These are phyloP conservation scores for Sycophila sp. DNA, from an alignment of 1,140 invertebrate genomes.

Conservation along the genomic window DNA sequence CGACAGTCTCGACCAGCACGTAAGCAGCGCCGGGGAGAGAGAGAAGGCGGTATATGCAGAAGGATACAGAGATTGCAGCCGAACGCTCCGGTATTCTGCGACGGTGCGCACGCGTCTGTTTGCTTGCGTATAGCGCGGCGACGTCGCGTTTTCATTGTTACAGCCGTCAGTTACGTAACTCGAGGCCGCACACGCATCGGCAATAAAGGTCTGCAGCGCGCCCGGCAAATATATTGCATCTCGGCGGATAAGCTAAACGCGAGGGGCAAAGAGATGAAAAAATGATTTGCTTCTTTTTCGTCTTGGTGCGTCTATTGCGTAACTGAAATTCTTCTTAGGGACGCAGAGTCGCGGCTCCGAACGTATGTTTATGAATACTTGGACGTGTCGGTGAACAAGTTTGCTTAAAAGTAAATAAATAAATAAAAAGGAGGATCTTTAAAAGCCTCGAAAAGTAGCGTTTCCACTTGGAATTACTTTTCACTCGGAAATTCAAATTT, in stretches of 20 bases:
- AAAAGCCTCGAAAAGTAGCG: no score
- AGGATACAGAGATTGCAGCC: neutral
- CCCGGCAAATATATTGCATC: conserved; percentile 35
- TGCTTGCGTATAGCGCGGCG: neutral
- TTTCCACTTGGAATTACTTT: no score
- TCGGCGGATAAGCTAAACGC: conserved; percentile 36
- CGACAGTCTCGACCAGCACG: no score
- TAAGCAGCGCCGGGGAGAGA: neutral
- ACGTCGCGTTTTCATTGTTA: conserved; percentile 29
- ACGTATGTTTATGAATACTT: no score
- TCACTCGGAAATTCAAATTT: no score
- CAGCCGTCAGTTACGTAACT: conserved; percentile 5
- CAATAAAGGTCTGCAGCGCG: neutral
- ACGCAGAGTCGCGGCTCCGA: no score
- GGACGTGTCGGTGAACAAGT: no score
- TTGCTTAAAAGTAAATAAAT: no score
- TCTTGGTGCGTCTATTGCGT: no score
- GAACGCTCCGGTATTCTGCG: conserved; percentile 2
- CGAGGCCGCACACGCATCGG: neutral
- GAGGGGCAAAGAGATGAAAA: neutral
- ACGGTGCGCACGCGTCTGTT: neutral
- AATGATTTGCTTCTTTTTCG: no score
- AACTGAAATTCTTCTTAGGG: no score
- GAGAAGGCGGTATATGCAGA: neutral
- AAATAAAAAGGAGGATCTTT: no score